Evolutionary conservation across 2,888 invertebrate species (phyloP).

Genomic region (Sthenelais limicola): DNA sequence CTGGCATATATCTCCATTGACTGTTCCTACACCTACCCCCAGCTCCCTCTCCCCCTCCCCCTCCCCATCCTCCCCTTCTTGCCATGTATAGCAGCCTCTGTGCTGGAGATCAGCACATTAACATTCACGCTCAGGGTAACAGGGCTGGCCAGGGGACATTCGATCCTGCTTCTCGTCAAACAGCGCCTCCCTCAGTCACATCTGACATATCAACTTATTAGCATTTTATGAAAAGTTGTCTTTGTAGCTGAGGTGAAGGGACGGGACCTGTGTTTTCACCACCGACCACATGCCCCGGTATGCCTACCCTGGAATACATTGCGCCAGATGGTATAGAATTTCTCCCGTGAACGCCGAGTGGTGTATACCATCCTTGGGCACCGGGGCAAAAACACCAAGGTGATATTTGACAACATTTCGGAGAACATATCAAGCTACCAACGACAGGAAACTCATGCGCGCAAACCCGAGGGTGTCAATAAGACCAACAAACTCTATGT

Average conservation of each 20-base stretch:
- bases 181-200: not conserved
- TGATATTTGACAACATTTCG: constrained; percentile 38
- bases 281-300: too few species aligned
- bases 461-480: constrained; percentile 1
- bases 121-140: not conserved
- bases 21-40: too few species aligned
- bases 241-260: constrained; percentile 19
- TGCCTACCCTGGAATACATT: constrained; percentile 13
- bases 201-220: constrained; percentile 3
- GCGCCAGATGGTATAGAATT: constrained; percentile 31
- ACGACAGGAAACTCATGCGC: constrained; percentile 12
- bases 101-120: too few species aligned
- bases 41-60: too few species aligned
- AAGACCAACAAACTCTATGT: too few species aligned
- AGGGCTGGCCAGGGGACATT: not conserved
- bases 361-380: constrained; percentile 20
- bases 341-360: not conserved
- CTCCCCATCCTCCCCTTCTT: too few species aligned
- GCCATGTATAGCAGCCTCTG: too few species aligned
- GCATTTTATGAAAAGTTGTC: constrained; percentile 18
- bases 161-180: not conserved
- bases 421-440: constrained; percentile 19
- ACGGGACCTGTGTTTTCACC: not conserved
- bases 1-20: too few species aligned
- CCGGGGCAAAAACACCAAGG: constrained; percentile 29